Evolutionary conservation across 2,888 invertebrate genomes (phyloP), one percentile per base, ranked within the genome.

Genomic region (Nudaria mundana): DNA sequence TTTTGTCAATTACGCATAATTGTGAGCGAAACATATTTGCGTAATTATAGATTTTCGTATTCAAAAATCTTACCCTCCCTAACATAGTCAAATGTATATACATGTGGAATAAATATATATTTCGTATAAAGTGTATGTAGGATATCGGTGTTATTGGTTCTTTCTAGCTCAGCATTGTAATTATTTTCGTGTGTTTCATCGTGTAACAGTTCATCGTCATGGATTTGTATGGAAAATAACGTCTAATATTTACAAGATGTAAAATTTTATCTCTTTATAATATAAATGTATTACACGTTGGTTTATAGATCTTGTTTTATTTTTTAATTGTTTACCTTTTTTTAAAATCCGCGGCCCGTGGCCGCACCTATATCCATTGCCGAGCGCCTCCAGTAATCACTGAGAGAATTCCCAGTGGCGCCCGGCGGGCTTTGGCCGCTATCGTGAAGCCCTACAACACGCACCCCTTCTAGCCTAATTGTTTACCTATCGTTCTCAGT

Each of bases 251-350:
- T 83, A 86, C 83, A 84, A 83, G 71, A 82, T 80, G 81, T 84
- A 81, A 77, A 69, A 83, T 81, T 84, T 83, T 85, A 85, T 85
- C 84, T 85, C 85, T 85, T 83, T 84, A 82, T 83, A 79, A 76
- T 77, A 83, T 84, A 81, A 84, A 83, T 86, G 84, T 86, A 85
- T 82, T 83, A 83, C 76, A 81, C 76, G 81, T 81, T 83, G 62
- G 76, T 79, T 81, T 83, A 77, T 75, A 80, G 64, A 71, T 63
- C 34, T 41, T 8, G 60, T 48, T 61, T 74, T n/a, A n/a, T 67
- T 72, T 62, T 53, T 66, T 63, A 33, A 4, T 30, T 13, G 15
- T 8, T 11, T 24, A 10, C 14, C 10, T 6, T 3, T n/a, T n/a
- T n/a, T n/a, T n/a, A n/a, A n/a, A n/a, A n/a, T n/a, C n/a, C n/a